Evolutionary conservation across 2,888 invertebrate species (phyloP).

Genomic region (Athalia cordata): DNA sequence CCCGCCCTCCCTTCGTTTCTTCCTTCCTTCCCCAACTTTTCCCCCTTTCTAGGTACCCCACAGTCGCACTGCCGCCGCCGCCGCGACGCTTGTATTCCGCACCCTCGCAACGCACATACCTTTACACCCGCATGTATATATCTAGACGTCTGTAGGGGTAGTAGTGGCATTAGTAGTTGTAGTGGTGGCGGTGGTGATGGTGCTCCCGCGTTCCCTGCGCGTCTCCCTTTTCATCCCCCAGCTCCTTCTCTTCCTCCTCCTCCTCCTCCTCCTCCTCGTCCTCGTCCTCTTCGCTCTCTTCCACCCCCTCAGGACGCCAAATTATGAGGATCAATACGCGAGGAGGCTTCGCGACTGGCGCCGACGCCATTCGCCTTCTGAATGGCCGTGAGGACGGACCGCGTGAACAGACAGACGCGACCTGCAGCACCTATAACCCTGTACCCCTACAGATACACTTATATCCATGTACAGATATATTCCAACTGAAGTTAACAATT

Average conservation of each 20-base stretch:
- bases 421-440: conserved; percentile 7
- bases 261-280: not conserved
- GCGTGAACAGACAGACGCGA: conserved; percentile 19
- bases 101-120: conserved; percentile 36
- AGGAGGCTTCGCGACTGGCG: conserved; percentile 70
- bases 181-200: not conserved
- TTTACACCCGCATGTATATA: not conserved
- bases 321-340: conserved; percentile 74
- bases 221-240: conserved; percentile 5
- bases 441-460: too few relatives aligned
- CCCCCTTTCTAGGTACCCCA: conserved; percentile 1
- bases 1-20: conserved; percentile 53
- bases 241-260: conserved; percentile 16
- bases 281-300: conserved; percentile 44
- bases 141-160: too few relatives aligned
- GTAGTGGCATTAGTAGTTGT: too few relatives aligned
- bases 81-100: too few relatives aligned
- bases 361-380: conserved; percentile 68
- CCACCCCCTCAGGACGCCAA: conserved; percentile 59
- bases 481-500: too few relatives aligned
- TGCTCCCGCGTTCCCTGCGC: not conserved
- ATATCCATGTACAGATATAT: too few relatives aligned
- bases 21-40: conserved; percentile 49
- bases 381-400: conserved; percentile 66
- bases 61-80: conserved; percentile 4